Evolutionary conservation across 2,797 vertebrate genomes (phyloP).

Genomic region (Amblyraja radiata): DNA sequence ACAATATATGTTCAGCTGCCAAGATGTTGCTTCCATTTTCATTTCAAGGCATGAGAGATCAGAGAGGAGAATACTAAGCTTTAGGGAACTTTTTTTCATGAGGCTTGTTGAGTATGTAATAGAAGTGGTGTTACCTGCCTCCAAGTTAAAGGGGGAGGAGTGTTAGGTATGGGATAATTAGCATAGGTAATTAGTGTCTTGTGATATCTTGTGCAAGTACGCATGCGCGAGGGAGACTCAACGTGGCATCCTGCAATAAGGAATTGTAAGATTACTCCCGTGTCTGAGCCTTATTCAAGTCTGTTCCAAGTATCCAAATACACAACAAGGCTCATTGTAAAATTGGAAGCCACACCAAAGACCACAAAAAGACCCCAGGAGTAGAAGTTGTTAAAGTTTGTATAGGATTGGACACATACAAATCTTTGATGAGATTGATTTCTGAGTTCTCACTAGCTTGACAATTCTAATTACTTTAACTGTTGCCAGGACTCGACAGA

Average conservation of each 20-base stretch:
- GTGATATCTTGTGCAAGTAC: too few relatives aligned
- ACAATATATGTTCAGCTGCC: background rate
- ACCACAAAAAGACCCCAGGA: background rate
- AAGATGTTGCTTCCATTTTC: background rate
- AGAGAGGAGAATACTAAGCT: background rate
- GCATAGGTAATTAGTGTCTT: too few relatives aligned
- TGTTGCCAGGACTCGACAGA: too few relatives aligned
- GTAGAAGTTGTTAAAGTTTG: background rate
- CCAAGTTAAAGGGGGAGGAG: too few relatives aligned
- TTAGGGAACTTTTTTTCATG: background rate
- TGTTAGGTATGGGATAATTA: too few relatives aligned
- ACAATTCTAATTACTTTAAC: conserved; percentile 26
- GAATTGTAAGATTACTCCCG: too few relatives aligned
- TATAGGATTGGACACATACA: background rate
- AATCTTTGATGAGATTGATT: conserved; percentile 24
- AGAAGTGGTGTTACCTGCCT: too few relatives aligned
- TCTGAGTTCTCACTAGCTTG: background rate
- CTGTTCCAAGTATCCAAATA: too few relatives aligned
- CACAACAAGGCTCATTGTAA: too few relatives aligned
- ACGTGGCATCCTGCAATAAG: too few relatives aligned
- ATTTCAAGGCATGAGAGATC: background rate
- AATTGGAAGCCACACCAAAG: background rate
- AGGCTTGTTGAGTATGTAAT: background rate
- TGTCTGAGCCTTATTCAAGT: too few relatives aligned
- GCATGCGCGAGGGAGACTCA: too few relatives aligned